Evolutionary conservation across 2,113 vertebrate genomes (phyloP), one percentile per base, ranked within the genome.

Genomic region (Verasper variegatus): DNA sequence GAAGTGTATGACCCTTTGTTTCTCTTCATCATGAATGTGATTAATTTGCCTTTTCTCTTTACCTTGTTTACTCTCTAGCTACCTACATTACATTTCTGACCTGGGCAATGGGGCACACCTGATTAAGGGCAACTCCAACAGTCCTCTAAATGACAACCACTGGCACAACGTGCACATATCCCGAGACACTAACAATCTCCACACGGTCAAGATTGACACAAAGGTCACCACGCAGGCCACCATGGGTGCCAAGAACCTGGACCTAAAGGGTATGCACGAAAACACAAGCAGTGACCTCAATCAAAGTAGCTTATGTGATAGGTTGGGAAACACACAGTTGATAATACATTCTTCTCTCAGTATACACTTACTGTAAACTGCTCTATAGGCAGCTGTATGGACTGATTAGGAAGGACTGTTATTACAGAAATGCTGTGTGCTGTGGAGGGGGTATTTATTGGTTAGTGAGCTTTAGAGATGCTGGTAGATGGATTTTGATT

Each of bases 141-240:
- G 97, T 80, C 96, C 97, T 45, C 94, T 99, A n/a, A 99, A 99
- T 42, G 98, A 99, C 94, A 99, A 99, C 91, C 97, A 99, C 89
- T 99, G 98, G 98, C 98, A 99, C 83, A 98, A 99, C 3, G 98
- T 99, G 69, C 97, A 99, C 95, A 98, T 99, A 85, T 99, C 98
- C 27, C 91, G 98, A 72, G 98, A 99, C 90, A 98, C 96, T 59
- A 99, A 96, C 95, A 99, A 99, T 74, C 96, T 99, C 24, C 98
- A 99, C 86, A 99, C 97, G 0, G 97, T 99, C 64, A 99, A 99
- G 91, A 99, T 99, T 14, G 98, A 99, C 93, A 99, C 97, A 18
- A 99, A 99, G 93, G 96, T 99, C 91, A 99, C 97, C 45, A 99
- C 98, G 0, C 98, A 99, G 87, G 99, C 97, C 89, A 99, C 97